A percentile compares a stretch with the other conserved stretches of the same genome.
phyloP scores from a whole-genome alignment of 2,888 invertebrate genomes.

The Philaethria dido region DNA sequence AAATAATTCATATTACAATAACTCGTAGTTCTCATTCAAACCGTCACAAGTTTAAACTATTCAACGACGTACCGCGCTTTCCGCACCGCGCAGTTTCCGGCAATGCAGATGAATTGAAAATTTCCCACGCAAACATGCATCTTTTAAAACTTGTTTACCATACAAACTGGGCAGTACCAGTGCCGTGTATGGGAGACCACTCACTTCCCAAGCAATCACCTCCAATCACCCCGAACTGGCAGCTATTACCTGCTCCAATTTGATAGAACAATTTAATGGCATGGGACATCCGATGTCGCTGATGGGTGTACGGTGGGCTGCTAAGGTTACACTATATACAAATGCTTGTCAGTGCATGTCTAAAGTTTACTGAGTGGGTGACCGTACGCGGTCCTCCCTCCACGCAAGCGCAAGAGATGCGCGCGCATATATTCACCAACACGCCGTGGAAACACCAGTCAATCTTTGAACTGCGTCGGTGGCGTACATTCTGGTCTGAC shows the following conservation, averaged over 20 bases:
- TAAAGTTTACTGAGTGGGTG: slow-evolving; percentile 38
- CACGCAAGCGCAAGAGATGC: slow-evolving; percentile 76
- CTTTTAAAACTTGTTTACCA: slow-evolving; percentile 2
- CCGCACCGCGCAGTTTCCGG: slow-evolving; percentile 18
- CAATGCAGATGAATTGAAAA: slow-evolving; percentile 34
- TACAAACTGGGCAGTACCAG: neutral
- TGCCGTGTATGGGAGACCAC: neutral
- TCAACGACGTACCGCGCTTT: neutral
- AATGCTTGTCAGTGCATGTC: slow-evolving; percentile 41
- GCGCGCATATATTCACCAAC: slow-evolving; percentile 77
- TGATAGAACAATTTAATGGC: slow-evolving; percentile 46
- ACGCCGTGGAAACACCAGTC: slow-evolving; percentile 68
- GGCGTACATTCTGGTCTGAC: slow-evolving; percentile 52
- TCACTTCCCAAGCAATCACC: slow-evolving; percentile 38
- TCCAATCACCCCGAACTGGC: slow-evolving; percentile 34
- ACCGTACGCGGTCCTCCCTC: slow-evolving; percentile 58
- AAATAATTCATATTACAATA: too few relatives aligned
- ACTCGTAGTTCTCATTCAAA: too few relatives aligned
- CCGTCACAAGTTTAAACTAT: slow-evolving; percentile 2
- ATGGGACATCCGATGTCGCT: slow-evolving; percentile 48
- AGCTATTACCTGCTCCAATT: slow-evolving; percentile 45
- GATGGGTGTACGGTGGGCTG: slow-evolving; percentile 41
- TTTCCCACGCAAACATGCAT: slow-evolving; percentile 29
- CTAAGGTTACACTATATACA: slow-evolving; percentile 31
- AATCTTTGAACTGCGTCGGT: slow-evolving; percentile 57